Evolutionary conservation across 2,888 invertebrate species (phyloP), one percentile per base, ranked within the genome.

Genomic region (Tipula unca): DNA sequence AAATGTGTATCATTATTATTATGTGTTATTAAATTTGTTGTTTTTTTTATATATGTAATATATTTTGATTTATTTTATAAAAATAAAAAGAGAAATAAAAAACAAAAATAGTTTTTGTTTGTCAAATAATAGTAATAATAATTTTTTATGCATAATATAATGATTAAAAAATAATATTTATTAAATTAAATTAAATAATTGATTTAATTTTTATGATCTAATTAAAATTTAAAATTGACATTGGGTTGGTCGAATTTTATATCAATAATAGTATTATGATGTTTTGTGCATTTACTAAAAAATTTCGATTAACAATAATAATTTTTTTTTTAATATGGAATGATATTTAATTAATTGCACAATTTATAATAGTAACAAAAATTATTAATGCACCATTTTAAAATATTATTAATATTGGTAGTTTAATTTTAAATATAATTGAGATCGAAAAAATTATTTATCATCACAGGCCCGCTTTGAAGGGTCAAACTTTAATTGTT

Each of bases 401-500:
- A 20, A 69, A 25, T 69, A 69, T 69, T 69, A 69, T 69, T 84
- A 36, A 36, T 84, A 36, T 84, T 36, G 32, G n/a, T 84, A 36
- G 8, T 84, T 36, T 84, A 36, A 36, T 84, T 84, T 84, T 84
- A 36, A 84, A 36, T 84, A 36, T 84, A 36, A 82, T 84, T 86
- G 86, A 86, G 86, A 86, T 86, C 86, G 85, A 85, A 85, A 85
- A 32, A 69, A 69, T 69, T 69, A 69, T 69, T 69, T 69, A 84
- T 85, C 86, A 86, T 86, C 86, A 86, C 86, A 86, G 86, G 84
- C 86, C 86, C 86, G 86, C 86, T 86, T 86, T 86, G 86, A 86
- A 86, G 86, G 86, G 86, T 85, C 39, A 85, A 85, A 32, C 35
- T 32, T 83, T 83, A 83, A 69, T 69, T 69, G 69, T 69, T 69